Evolutionary conservation across 2,113 vertebrate species (phyloP).

Genomic region (Microcebus lehilahytsara): DNA sequence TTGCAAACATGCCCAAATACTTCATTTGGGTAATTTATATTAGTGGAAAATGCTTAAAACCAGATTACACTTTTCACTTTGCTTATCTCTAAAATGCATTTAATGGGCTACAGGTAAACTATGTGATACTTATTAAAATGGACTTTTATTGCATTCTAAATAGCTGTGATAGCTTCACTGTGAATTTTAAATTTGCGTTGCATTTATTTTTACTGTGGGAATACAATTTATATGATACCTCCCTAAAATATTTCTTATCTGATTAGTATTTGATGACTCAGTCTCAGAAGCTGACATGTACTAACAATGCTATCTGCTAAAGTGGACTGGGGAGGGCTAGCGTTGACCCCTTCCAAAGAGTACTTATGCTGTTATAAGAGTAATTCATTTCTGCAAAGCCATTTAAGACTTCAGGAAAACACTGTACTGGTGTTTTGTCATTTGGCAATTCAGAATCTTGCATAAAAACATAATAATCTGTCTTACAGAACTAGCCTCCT

Average conservation of each 20-base stretch:
- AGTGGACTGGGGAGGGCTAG: neutral
- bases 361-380: neutral
- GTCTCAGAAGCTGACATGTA: neutral
- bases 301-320: accelerated
- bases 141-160: conserved; percentile 62
- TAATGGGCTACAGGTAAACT: conserved; percentile 64
- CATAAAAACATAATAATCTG: neutral
- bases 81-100: conserved; percentile 42
- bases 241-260: neutral
- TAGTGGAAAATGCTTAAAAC: conserved; percentile 43
- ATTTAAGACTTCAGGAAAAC: neutral
- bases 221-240: conserved; percentile 14
- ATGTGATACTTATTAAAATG: conserved; percentile 48
- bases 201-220: conserved; percentile 47
- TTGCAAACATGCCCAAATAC: conserved; percentile 26
- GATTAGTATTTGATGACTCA: conserved; percentile 21
- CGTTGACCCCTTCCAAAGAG: too few species aligned
- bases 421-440: neutral
- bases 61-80: conserved; percentile 43
- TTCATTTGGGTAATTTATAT: conserved; percentile 52
- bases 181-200: conserved; percentile 49
- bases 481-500: neutral
- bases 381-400: neutral
- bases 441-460: neutral
- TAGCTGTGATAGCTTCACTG: neutral